Evolutionary conservation across 30 jellyfish, hydroid and myxozoan genomes (phyloP), one percentile per base, ranked within the genome.

Genomic region (Hydractinia symbiolongicarpus): DNA sequence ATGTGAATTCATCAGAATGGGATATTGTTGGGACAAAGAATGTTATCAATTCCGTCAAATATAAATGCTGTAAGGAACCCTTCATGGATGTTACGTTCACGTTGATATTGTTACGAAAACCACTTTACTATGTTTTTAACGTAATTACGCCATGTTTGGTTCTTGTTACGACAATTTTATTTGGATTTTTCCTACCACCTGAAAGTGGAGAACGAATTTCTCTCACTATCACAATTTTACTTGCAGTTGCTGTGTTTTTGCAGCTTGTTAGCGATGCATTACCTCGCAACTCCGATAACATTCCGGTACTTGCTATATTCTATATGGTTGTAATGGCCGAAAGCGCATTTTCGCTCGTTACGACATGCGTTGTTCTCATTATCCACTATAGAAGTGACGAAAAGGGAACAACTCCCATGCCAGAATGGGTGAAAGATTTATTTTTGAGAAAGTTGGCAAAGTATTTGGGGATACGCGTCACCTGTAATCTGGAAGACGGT

Each of bases 151-250:
- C 98, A 51, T 91, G 98, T 79, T 78, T 91, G 10, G 94, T 91
- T 17, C 58, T 91, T 5, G 89, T 92, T 0, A 68, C 77, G 17
- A 91, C 95, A 7, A 80, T 86, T 5, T 58, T 86, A 56, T 91
- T 91, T 76, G 96, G 95, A 57, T 91, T 91, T 64, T 91, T 86
- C 87, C 81, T 91, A 61, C 98, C 98, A 5, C 98, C 98, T 53
- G 98, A 91, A 70, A 81, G 95, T 15, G 98, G 98, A 4, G 98
- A 91, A 70, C 82, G 98, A 49, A 87, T 91, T 73, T 81, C 95
- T 21, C 78, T 91, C 61, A 87, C 96, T 0, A 91, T 91, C 50
- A 91, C 98, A 9, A 87, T 91, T 9, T 68, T 91, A 64, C 87
- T 91, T 1, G 98, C 98, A 0, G 98, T 91, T 16, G 96, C 98